Conservation (phyloP, 92 coral and sea anemone genomes). For the Diadumene lineata region DNA sequence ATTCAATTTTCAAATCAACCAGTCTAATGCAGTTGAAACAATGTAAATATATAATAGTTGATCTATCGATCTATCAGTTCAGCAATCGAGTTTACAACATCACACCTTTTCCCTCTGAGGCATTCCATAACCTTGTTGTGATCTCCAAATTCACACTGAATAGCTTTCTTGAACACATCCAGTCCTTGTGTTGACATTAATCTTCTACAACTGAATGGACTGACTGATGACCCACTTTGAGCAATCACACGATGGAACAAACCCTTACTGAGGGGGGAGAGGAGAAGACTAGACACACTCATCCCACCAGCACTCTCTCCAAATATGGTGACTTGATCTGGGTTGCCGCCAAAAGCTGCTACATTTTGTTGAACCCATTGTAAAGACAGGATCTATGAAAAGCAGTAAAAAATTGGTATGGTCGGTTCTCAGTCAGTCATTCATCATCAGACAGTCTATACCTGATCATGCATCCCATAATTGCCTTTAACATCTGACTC, state of each 20-base stretch:
- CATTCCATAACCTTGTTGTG: conserved; percentile 18
- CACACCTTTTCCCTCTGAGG: not conserved
- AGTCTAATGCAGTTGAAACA: too few relatives aligned
- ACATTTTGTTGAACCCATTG: conserved; percentile 56
- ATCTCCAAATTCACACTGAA: not conserved
- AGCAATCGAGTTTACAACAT: too few relatives aligned
- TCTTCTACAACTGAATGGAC: not conserved
- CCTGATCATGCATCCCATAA: conserved; percentile 65
- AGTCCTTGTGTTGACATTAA: not conserved
- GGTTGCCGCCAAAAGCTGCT: conserved; percentile 52
- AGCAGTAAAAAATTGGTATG: not conserved
- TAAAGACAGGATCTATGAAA: conserved; percentile 26
- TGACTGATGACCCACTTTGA: conserved; percentile 46
- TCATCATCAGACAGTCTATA: not conserved
- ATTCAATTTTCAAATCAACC: too few relatives aligned
- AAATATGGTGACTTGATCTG: conserved; percentile 24
- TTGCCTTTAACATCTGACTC: conserved; percentile 56
- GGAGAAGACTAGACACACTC: conserved; percentile 30
- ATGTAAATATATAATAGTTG: too few relatives aligned
- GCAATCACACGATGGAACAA: conserved; percentile 48
- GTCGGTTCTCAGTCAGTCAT: not conserved
- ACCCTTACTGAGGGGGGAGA: conserved; percentile 51
- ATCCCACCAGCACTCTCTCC: conserved; percentile 25
- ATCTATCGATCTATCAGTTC: too few relatives aligned
- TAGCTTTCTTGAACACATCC: not conserved